Percentiles rank a stretch among this genome's conserved stretches.
Conservation (phyloP, 1,140 invertebrate species). For the Achatina immaculata region DNA sequence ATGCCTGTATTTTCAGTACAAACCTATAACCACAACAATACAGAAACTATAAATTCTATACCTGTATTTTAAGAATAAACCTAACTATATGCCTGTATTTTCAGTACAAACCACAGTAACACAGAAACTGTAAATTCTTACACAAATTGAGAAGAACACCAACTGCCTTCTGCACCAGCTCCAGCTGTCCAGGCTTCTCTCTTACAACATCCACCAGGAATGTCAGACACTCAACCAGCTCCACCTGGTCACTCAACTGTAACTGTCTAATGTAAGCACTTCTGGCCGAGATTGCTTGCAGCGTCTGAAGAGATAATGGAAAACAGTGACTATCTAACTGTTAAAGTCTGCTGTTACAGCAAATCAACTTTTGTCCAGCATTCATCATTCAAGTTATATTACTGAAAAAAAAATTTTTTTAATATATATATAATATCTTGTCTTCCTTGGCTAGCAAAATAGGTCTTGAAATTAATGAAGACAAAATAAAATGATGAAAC, state of each 20-base stretch:
- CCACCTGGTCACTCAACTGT: constrained; percentile 7
- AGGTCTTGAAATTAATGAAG: too few relatives aligned
- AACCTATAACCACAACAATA: too few relatives aligned
- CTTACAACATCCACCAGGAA: constrained; percentile 24
- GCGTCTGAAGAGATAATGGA: neutral
- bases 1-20: too few relatives aligned
- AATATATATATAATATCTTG: too few relatives aligned
- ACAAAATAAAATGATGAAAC: too few relatives aligned
- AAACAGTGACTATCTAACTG: neutral
- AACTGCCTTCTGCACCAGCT: neutral
- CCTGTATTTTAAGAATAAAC: too few relatives aligned
- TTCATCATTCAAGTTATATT: neutral
- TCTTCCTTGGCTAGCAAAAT: too few relatives aligned
- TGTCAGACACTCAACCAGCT: constrained; percentile 24
- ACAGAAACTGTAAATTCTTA: too few relatives aligned
- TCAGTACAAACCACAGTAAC: too few relatives aligned
- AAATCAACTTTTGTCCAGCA: neutral
- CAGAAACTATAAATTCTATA: too few relatives aligned
- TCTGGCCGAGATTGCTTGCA: constrained; percentile 14
- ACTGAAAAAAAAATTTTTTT: neutral
- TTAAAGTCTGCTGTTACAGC: neutral
- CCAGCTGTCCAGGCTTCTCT: constrained; percentile 13
- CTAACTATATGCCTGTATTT: too few relatives aligned
- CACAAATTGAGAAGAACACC: constrained; percentile 23
- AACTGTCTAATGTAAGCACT: constrained; percentile 19